Conservation (phyloP, 1,140 invertebrate species). For the Anoplophora glabripennis region DNA sequence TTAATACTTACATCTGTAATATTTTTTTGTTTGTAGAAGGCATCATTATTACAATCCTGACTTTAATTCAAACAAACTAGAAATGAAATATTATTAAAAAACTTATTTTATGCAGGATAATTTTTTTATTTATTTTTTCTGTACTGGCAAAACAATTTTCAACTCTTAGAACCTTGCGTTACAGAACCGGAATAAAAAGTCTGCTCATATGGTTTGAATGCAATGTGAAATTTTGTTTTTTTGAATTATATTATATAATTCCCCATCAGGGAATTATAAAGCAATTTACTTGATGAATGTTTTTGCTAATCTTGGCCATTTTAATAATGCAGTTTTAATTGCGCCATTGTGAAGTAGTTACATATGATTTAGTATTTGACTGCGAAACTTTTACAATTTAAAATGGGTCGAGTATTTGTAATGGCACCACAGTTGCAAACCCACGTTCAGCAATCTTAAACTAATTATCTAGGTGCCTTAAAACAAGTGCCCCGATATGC, state of each 20-base stretch:
- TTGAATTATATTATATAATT: neutral
- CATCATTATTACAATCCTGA: too few species aligned
- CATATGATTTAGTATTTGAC: slow-evolving; percentile 11
- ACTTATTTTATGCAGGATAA: too few species aligned
- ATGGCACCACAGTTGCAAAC: neutral
- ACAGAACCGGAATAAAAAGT: too few species aligned
- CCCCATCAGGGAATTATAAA: slow-evolving; percentile 5
- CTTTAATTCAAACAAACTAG: too few species aligned
- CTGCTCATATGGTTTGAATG: too few species aligned
- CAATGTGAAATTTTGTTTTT: slow-evolving; percentile 3
- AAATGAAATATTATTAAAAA: too few species aligned
- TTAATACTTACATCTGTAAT: too few species aligned
- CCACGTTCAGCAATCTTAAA: neutral
- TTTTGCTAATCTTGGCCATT: slow-evolving; percentile 6
- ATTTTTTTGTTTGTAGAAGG: too few species aligned
- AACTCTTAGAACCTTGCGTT: too few species aligned
- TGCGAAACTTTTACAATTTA: slow-evolving; percentile 5
- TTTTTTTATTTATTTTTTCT: too few species aligned
- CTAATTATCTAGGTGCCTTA: slow-evolving; percentile 1
- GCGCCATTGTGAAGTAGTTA: slow-evolving; percentile 11
- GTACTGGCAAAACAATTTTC: too few species aligned
- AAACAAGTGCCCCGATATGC: too few species aligned
- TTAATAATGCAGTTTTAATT: slow-evolving; percentile 17
- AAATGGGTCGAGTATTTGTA: neutral
- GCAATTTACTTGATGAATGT: slow-evolving; percentile 10